Base-by-base conservation (phyloP, 2,797 vertebrate species). In the Melopsittacus undulatus region DNA sequence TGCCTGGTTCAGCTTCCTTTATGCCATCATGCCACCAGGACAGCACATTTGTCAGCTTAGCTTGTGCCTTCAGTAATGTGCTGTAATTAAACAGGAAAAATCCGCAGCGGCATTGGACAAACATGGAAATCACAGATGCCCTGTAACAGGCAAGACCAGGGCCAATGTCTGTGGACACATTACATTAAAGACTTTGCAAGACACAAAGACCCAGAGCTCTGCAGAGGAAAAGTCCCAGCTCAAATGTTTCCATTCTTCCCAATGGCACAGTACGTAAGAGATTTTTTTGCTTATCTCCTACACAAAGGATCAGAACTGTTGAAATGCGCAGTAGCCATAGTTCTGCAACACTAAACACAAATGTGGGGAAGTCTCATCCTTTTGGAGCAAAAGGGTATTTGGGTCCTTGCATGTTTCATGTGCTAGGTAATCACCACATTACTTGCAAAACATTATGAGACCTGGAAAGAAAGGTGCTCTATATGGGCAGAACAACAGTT, bases 391-490 rank as follows among this genome's bases (percentile, higher is more conserved):
- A 52, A 68, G 26, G 30, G 32, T 68, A 26, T 46, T 77, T 88
- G 67, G 69, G 38, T 43, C 18, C 32, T 46, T 59, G 46, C 36
- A 30, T 76, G n/a, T 32, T 74, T 73, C 59, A 67, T 0, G 0
- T 29, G 40, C 54, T 52, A 79, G 57, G 74, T 72, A 95, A 90
- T 77, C 74, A 82, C 40, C 46, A 27, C 32, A n/a, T 46, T 93
- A 87, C 83, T 96, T 89, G 83, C 46, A 77, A 57, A 92, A 70
- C 8, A 11, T 80, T 94, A 85, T 59, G 51, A 89, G 68, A 78
- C 57, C 1, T 89, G 62, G 90, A 83, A 82, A 82, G 52, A 90
- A 84, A 94, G 66, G 66, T 93, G 67, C 42, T 89, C 32, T 30
- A 57, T 29, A n/a, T n/a, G 80, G 46, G 24, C 79, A 96, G 46